A percentile compares a stretch with the other conserved stretches of the same genome.
phyloP scores from a whole-genome alignment of 2,888 invertebrate genomes.

The Diarsia rubi region DNA sequence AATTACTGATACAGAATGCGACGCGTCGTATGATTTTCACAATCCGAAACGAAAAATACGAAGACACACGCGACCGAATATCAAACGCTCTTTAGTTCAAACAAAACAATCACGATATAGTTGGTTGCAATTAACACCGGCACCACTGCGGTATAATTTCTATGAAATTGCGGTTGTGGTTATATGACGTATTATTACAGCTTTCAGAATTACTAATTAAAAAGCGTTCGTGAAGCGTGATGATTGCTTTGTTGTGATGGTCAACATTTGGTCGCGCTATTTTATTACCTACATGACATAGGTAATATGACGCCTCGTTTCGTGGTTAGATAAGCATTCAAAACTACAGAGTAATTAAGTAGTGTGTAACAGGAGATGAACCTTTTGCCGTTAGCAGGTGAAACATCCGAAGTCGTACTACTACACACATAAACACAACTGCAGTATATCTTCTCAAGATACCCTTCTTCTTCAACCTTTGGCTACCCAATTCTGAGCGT shows the following conservation, averaged over 20 bases:
- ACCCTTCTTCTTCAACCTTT: neutral
- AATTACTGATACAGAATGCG: neutral
- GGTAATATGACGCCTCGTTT: neutral
- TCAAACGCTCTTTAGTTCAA: neutral
- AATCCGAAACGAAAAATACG: neutral
- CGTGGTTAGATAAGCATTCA: neutral
- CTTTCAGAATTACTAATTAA: conserved; percentile 34
- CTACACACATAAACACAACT: neutral
- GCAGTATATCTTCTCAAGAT: neutral
- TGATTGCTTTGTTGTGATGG: neutral
- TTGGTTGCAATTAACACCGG: conserved; percentile 23
- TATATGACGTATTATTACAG: conserved; percentile 24
- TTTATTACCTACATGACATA: neutral
- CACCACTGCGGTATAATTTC: conserved; percentile 43
- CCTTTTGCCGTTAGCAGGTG: neutral
- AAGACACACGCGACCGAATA: neutral
- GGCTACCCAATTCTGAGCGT: neutral
- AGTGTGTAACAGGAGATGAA: neutral
- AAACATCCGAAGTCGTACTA: neutral
- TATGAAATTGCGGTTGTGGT: conserved; percentile 17
- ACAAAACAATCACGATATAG: conserved; percentile 23
- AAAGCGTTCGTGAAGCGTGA: conserved; percentile 1
- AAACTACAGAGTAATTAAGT: neutral
- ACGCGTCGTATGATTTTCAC: neutral
- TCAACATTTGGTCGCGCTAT: neutral